These are phyloP conservation scores for Siniperca chuatsi DNA, from an alignment of 2,113 vertebrate species.

Conservation along the genomic window DNA sequence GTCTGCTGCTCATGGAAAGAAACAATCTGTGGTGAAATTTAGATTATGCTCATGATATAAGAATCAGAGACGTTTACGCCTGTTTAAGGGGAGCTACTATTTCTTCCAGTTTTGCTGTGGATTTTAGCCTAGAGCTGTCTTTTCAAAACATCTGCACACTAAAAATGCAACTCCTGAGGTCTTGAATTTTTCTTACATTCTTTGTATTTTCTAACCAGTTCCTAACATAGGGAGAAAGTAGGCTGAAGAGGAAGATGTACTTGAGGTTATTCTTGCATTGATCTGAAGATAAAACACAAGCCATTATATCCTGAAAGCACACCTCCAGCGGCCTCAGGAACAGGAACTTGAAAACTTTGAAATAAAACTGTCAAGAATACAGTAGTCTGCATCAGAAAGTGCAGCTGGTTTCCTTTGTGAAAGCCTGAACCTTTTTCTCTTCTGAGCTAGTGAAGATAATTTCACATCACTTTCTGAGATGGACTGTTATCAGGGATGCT, in stretches of 20 bases:
- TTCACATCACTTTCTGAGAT: slow-evolving; percentile 51
- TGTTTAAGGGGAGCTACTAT: not conserved
- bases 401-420: slow-evolving; percentile 22
- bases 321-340: slow-evolving; percentile 1
- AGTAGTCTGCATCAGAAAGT: not conserved
- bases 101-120: slow-evolving; percentile 19
- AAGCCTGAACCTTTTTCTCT: slow-evolving; percentile 19
- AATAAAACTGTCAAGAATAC: not conserved
- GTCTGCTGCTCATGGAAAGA: slow-evolving; percentile 6
- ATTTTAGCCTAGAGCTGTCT: slow-evolving; percentile 22
- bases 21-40: slow-evolving; percentile 16
- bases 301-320: not conserved
- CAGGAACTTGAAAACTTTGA: slow-evolving; percentile 13
- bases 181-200: not conserved
- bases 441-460: slow-evolving; percentile 41
- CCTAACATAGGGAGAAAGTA: not conserved
- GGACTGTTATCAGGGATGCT: slow-evolving; percentile 57
- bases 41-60: slow-evolving; percentile 13
- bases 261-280: not conserved
- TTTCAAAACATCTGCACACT: slow-evolving; percentile 18
- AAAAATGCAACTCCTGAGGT: not conserved
- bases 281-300: not conserved
- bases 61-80: not conserved
- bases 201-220: slow-evolving; percentile 15
- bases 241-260: not conserved